Evolutionary conservation across 2,888 invertebrate genomes (phyloP).

Genomic region (Mellilla xanthometata): DNA sequence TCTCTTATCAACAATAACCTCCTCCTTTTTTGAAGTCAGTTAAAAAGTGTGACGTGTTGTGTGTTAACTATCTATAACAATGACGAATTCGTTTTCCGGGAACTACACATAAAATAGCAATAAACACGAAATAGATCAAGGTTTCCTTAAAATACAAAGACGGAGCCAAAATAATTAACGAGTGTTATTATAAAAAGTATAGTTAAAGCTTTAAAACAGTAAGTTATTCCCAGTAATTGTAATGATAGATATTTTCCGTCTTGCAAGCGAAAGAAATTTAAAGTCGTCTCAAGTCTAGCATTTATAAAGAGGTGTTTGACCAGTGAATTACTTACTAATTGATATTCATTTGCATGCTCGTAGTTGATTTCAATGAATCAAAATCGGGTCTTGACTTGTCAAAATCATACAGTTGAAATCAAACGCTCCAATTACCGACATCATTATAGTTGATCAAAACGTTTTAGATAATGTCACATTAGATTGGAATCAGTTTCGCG

Average conservation of each 20-base stretch:
- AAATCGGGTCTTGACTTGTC: conserved; percentile 1
- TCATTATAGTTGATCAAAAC: conserved; percentile 10
- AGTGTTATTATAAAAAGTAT: conserved; percentile 9
- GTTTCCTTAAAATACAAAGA: conserved; percentile 24
- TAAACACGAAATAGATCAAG: conserved; percentile 26
- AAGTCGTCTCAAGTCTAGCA: too few species aligned
- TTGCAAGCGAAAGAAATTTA: not conserved
- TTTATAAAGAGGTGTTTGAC: too few species aligned
- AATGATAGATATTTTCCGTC: not conserved
- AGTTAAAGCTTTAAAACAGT: conserved; percentile 14
- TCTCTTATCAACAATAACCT: too few species aligned
- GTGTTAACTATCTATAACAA: not conserved
- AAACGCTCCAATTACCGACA: conserved; percentile 5
- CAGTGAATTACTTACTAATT: too few species aligned
- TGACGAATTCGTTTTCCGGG: conserved; percentile 10
- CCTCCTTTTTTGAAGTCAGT: too few species aligned
- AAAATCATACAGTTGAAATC: conserved; percentile 3
- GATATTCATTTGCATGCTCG: too few species aligned
- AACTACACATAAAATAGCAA: conserved; percentile 15
- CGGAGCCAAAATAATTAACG: conserved; percentile 11
- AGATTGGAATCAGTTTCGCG: conserved; percentile 16
- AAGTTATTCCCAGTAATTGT: conserved; percentile 9
- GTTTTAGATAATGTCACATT: conserved; percentile 17
- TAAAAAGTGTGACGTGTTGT: too few species aligned
- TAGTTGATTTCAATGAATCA: conserved; percentile 1